Base-by-base conservation (phyloP, 1,140 invertebrate species). In the Apis dorsata region DNA sequence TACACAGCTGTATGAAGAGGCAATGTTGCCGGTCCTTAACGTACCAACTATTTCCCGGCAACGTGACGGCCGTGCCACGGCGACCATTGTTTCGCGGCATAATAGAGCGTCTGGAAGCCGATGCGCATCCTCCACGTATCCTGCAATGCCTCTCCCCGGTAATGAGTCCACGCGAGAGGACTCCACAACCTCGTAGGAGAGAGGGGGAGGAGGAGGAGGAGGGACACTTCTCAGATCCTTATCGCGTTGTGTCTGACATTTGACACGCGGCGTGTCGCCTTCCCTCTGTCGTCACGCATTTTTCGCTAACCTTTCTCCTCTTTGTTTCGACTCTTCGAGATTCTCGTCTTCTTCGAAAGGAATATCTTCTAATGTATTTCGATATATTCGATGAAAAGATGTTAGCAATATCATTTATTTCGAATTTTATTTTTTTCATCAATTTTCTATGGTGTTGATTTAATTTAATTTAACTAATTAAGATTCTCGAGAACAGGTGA, bases 201-300 rank as follows among this genome's bases (percentile, higher is more conserved):
- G 24, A 0, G 0, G 24, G 24, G 24, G 24, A 34, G 34, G 34
- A 34, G 34, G 3, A 34, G 34, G 17, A 19, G n/a, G 53, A 24
- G n/a, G 9, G 49, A 62, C 59, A 83, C 68, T 68, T 77, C 80
- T 44, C 34, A 77, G 85, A 86, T 86, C 73, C 81, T 55, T 86
- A 86, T 86, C 84, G 49, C 74, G 53, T 57, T 44, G 65, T 79
- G 81, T 78, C 76, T 79, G 85, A 79, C 85, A 86, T 86, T 86
- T 86, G 85, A 86, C 85, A 85, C 79, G 84, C 57, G 24, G 24
- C 24, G 24, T 24, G 24, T 24, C 62, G 69, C 34, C 2, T 28
- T 28, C 28, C 28, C 28, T 28, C 28, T 65, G 71, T 84, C 82
- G 60, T 24, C 73, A 44, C 34, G 2, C 4, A 44, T 68, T 60